phyloP scores from a whole-genome alignment of 2,888 invertebrate genomes.

The Priapulus caudatus region DNA sequence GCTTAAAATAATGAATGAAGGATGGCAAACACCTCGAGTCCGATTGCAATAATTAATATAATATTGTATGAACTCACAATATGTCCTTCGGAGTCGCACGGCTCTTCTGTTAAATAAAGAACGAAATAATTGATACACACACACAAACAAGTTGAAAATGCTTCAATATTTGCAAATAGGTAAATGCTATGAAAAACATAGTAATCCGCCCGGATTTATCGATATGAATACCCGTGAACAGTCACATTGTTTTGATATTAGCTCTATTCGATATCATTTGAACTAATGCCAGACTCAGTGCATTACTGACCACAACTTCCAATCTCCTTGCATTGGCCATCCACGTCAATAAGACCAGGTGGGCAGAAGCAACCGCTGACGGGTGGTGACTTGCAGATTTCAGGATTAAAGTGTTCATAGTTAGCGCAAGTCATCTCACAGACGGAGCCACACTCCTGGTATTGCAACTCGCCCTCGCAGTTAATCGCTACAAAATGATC shows the following conservation, averaged over 20 bases:
- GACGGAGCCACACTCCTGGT: not conserved
- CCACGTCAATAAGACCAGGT: not conserved
- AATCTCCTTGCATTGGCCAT: not conserved
- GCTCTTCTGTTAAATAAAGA: too few species aligned
- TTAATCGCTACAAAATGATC: not conserved
- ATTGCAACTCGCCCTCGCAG: not conserved
- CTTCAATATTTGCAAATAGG: too few species aligned
- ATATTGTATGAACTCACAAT: not conserved
- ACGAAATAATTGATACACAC: too few species aligned
- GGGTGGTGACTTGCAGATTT: not conserved
- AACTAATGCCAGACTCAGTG: too few species aligned
- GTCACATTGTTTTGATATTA: too few species aligned
- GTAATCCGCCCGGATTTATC: too few species aligned
- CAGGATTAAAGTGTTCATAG: not conserved
- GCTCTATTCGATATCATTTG: too few species aligned
- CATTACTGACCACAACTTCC: not conserved
- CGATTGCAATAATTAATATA: not conserved
- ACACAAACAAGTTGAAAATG: too few species aligned
- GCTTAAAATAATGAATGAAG: too few species aligned
- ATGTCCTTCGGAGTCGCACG: not conserved
- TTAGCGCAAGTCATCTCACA: not conserved
- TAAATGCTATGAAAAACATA: too few species aligned
- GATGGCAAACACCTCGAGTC: too few species aligned
- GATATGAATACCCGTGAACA: too few species aligned
- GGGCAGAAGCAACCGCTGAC: slow-evolving; percentile 3